Base-by-base conservation (phyloP, 2,113 vertebrate species). In the Donacobius atricapilla region DNA sequence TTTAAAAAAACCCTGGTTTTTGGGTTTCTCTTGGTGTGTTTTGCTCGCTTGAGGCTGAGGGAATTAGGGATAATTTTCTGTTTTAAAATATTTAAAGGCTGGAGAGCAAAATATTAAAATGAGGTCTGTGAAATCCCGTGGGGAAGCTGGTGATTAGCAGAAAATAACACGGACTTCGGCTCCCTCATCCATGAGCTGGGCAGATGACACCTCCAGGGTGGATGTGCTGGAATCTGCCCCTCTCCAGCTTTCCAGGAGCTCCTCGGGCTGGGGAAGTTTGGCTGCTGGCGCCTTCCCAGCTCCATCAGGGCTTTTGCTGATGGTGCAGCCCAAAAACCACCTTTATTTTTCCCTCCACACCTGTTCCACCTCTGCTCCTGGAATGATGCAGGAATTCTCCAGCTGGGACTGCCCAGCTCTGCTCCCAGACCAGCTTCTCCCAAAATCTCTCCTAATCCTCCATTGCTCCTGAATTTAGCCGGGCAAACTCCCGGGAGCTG, bases 141-240 rank as follows among this genome's bases (percentile, higher is more conserved):
- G 89, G 72, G 57, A 45, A 61, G 63, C 28, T 83, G 66, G 11
- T 71, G n/a, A 22, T 65, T 2, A 50, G 48, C 35, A 69, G 84
- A 7, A 68, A 45, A 23, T 15, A 20, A 37, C n/a, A 15, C 0
- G 0, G 3, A 15, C 2, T 33, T 4, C 0, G 8, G 10, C 61
- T 92, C 39, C 31, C 4, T 4, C 12, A 2, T 33, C 15, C 23
- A 0, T 2, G 23, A 9, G 53, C 12, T 44, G 56, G 60, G 40
- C 75, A 57, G 58, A 5, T 1, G 53, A 50, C 66, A 27, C 31
- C 64, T 14, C 2, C 31, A 5, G 68, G 53, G 37, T 35, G 77
- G 23, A 0, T 35, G 33, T 70, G 83, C 87, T 77, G 76, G 33
- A 23, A 61, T 39, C 31, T 76, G 68, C 42, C 56, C 76, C 50